Conservation (phyloP, 64 coral and sea anemone species). For the Stichodactyla mertensii region DNA sequence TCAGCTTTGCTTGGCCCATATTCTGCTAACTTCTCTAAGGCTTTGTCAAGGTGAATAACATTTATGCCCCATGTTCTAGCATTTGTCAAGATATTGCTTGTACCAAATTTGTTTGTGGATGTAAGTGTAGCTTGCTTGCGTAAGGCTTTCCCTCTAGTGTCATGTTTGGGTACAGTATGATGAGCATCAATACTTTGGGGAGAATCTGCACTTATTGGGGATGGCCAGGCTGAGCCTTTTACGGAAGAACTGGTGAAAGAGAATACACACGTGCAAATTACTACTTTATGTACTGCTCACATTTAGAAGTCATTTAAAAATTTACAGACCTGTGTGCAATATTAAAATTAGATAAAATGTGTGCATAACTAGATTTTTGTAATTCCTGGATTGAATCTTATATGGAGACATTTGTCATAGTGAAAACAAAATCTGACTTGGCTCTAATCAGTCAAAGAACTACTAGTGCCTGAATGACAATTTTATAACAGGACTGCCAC, state of each 20-base stretch:
- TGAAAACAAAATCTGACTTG: no score
- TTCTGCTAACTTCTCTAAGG: conserved; percentile 51
- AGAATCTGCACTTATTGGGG: conserved; percentile 77
- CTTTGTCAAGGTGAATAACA: conserved; percentile 61
- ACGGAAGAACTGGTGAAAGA: conserved; percentile 25
- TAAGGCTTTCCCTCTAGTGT: conserved; percentile 62
- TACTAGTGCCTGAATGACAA: no score
- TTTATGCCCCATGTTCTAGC: conserved; percentile 71
- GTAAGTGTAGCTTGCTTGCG: conserved; percentile 49
- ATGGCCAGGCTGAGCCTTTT: conserved; percentile 31
- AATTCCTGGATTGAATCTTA: no score
- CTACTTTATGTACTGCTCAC: no score
- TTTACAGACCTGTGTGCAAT: no score
- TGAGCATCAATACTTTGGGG: conserved; percentile 38
- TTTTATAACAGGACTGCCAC: no score
- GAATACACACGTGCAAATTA: no score
- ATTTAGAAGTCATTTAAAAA: no score
- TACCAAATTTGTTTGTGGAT: conserved; percentile 55
- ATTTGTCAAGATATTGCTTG: conserved; percentile 75
- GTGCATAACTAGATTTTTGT: no score
- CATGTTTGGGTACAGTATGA: conserved; percentile 41
- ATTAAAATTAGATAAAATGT: no score
- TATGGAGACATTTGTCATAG: no score
- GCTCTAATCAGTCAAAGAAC: no score
- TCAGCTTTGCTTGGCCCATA: conserved; percentile 36